These are phyloP conservation scores for Oplegnathus fasciatus DNA, from an alignment of 2,113 vertebrate species.

Conservation along the genomic window DNA sequence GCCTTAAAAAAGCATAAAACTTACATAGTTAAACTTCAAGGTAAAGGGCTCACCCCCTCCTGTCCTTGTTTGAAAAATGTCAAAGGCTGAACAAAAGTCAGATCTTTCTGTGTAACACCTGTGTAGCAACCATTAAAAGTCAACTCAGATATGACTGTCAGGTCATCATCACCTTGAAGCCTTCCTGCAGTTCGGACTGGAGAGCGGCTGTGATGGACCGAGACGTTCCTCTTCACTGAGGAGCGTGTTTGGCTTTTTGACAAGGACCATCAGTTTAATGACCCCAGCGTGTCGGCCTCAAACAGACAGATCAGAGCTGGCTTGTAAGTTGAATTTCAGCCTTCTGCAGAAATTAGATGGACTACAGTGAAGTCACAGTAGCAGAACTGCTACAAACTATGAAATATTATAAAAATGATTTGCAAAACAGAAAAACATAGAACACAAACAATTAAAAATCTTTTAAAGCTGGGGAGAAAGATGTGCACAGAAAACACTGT, in stretches of 20 bases:
- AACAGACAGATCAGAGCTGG: neutral
- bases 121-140: neutral
- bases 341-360: neutral
- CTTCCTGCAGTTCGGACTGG: neutral
- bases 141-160: neutral
- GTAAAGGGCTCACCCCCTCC: neutral
- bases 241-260: neutral
- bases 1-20: neutral
- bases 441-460: neutral
- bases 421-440: no score
- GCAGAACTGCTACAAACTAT: neutral
- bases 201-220: neutral
- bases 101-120: neutral
- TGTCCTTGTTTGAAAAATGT: no score
- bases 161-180: slow-evolving; percentile 17
- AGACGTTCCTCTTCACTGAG: neutral
- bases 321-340: neutral
- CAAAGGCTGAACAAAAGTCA: neutral
- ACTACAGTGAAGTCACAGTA: neutral
- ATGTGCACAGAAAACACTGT: neutral
- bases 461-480: neutral
- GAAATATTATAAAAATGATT: no score
- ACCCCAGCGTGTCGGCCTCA: neutral
- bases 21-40: no score
- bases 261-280: neutral